Evolutionary conservation across 2,113 vertebrate genomes (phyloP), one percentile per base, ranked within the genome.

Genomic region (Paedocypris sp.): DNA sequence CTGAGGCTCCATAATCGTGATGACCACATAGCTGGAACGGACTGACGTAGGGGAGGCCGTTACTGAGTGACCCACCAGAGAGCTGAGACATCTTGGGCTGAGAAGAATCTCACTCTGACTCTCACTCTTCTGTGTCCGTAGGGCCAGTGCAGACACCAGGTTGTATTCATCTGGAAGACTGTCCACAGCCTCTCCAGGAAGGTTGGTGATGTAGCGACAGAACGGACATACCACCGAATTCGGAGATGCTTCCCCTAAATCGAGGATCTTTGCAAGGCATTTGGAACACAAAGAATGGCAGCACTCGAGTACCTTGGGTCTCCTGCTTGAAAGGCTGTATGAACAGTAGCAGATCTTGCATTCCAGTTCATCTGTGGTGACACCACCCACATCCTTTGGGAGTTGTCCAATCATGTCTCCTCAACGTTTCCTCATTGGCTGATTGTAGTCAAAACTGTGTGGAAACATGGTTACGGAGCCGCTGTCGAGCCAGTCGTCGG

Each of bases 281-380:
- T 88, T 95, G 80, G 88, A 86, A 61, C 94, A 98, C 5, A 98
- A 85, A 13, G 89, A 81, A 73, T 98, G 94, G 70, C 88, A 88
- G 13, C 94, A 97, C 61, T 85, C 85, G 8, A 97, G 87, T 59
- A 94, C 83, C 65, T 94, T 97, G 0, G 94, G 94, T 58, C 91
- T 87, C 25, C 90, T 85, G 66, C 87, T 83, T 1, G 82, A 77
- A 60, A 94, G 74, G 71, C 88, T 93, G 66, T 92, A 98, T 1
- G 81, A 76, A 10, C 86, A 92, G 73, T 97, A 97, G 58, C 94
- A 98, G 74, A 98, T 98, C 76, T 95, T 97, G 73, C 94, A 97
- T 83, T 98, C 93, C 0, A 97, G 81, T 64, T 98, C 91, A 0
- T 95, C 93, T 0, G 82, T 61, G 68, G 71, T 79, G 25, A 79